Evolutionary conservation across 2,888 invertebrate genomes (phyloP).

Genomic region (Himalopsyche japonica): DNA sequence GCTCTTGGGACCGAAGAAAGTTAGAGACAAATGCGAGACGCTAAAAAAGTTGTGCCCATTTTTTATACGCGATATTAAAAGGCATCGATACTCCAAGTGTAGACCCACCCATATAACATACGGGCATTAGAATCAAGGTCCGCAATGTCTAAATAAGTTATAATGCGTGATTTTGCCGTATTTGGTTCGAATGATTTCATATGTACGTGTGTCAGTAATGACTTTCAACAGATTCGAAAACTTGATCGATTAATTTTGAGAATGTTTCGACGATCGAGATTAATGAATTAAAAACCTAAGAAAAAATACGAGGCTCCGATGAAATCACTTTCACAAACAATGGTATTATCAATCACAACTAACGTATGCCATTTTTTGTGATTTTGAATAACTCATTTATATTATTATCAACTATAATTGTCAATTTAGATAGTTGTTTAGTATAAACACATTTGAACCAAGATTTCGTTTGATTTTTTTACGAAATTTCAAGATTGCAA

Average conservation of each 20-base stretch:
- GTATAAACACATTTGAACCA: no score
- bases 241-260: not conserved
- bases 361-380: not conserved
- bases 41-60: constrained; percentile 24
- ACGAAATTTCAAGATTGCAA: no score
- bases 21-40: constrained; percentile 6
- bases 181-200: not conserved
- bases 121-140: not conserved
- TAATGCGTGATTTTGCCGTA: not conserved
- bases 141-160: not conserved
- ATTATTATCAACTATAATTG: no score
- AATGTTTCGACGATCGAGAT: not conserved
- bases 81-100: not conserved
- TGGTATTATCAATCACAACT: not conserved
- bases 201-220: not conserved
- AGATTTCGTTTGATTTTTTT: no score
- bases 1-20: constrained; percentile 9
- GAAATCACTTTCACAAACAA: not conserved
- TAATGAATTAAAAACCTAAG: not conserved
- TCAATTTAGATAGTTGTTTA: no score
- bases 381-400: no score
- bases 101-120: not conserved
- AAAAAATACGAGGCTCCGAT: not conserved
- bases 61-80: not conserved
- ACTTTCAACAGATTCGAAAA: not conserved